These are phyloP conservation scores for Garra rufa DNA, from an alignment of 2,113 vertebrate genomes.

Conservation along the genomic window DNA sequence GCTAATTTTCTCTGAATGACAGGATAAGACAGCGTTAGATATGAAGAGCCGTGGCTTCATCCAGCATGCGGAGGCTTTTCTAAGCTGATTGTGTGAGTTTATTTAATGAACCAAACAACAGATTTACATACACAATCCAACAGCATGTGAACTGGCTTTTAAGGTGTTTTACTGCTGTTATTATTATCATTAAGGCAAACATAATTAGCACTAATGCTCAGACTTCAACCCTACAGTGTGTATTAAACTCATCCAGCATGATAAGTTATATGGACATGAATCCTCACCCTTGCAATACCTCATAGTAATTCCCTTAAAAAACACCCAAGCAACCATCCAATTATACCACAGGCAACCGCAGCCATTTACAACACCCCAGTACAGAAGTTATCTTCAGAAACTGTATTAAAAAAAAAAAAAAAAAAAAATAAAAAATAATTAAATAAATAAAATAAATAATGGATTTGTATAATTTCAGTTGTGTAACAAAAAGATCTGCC, in stretches of 20 bases:
- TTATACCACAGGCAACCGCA: neutral
- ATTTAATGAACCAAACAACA: constrained; percentile 27
- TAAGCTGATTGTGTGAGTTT: neutral
- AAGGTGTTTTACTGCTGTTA: neutral
- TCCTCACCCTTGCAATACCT: neutral
- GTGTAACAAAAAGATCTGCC: too few relatives aligned
- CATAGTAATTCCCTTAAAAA: neutral
- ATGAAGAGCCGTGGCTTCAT: neutral
- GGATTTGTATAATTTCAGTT: too few relatives aligned
- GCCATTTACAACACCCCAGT: neutral
- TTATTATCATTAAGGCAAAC: constrained; percentile 13
- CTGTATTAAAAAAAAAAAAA: neutral
- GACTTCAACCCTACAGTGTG: neutral
- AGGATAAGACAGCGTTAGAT: constrained; percentile 1
- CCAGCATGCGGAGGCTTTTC: neutral
- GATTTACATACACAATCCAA: constrained; percentile 5
- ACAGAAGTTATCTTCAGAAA: neutral
- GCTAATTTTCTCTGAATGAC: constrained; percentile 38
- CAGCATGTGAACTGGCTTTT: neutral
- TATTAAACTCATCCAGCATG: neutral
- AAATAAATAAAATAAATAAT: too few relatives aligned
- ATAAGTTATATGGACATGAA: neutral
- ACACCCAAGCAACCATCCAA: neutral
- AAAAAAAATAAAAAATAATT: too few relatives aligned
- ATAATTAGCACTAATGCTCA: neutral